Base-by-base conservation (phyloP, 2,797 vertebrate genomes). In the Uromys caudimaculatus region DNA sequence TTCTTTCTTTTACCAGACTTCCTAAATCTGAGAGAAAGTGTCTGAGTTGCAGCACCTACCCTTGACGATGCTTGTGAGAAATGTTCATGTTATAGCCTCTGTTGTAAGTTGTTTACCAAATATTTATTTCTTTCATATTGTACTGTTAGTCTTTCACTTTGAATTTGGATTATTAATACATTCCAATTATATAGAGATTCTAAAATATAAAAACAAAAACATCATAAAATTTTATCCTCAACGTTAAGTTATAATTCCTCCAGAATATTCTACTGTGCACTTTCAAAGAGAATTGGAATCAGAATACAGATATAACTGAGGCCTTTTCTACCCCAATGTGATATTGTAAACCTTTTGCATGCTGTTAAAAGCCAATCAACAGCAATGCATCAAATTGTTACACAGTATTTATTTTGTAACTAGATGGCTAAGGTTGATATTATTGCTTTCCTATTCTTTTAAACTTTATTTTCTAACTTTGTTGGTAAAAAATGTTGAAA, bases 61-160 rank as follows among this genome's bases (percentile, higher is more conserved):
- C 82, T 52, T 52, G 84, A 52, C 0, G 4, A 44, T 52, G 1
- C 64, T 88, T n/a, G 11, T 11, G 69, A 90, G 89, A 60, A 62
- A 92, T 91, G 75, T 79, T 29, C 44, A 54, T 44, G n/a, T 71
- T 21, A 85, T 9, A 24, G 32, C 21, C 47, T 91, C 50, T 76
- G 4, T 56, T 71, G 44, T 38, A 84, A 90, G 19, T 3, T 89
- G 56, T 64, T 64, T 82, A 35, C 11, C 85, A n/a, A 35, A 69
- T 50, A 83, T 29, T 47, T 76, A 75, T 95, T 94, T 35, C 29
- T 88, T 38, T n/a, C 54, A 64, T 84, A 93, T 54, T 79, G 16
- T 47, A 75, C 19, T 84, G 91, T 92, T 92, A 82, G 52, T 81
- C 3, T 21, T 93, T 75, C 32, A 81, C 38, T 44, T 56, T 87